Conservation (phyloP, 23 tunicate genomes). For the Halocynthia aurantium region DNA sequence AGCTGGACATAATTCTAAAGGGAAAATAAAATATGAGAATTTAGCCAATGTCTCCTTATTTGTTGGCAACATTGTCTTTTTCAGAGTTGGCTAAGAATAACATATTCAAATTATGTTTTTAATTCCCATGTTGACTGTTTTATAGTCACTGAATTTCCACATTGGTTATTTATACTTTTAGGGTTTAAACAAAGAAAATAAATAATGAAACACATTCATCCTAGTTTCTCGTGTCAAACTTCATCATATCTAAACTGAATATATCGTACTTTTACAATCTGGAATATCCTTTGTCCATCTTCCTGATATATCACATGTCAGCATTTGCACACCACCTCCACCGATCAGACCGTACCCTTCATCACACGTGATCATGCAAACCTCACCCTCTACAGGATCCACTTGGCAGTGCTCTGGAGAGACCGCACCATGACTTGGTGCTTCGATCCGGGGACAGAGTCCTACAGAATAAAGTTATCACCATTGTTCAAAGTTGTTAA, state of each 20-base stretch:
- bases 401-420: constrained; percentile 3
- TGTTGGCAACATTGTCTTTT: too few relatives aligned
- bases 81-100: too few relatives aligned
- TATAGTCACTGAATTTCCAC: too few relatives aligned
- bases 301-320: constrained; percentile 42
- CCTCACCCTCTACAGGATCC: constrained; percentile 21
- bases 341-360: constrained; percentile 27
- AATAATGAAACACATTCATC: too few relatives aligned
- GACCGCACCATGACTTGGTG: constrained; percentile 14
- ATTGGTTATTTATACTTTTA: too few relatives aligned
- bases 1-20: constrained; percentile 2
- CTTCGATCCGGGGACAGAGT: not conserved
- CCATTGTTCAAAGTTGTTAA: not conserved
- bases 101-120: too few relatives aligned
- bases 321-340: constrained; percentile 21
- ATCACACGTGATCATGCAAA: constrained; percentile 3
- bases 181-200: too few relatives aligned
- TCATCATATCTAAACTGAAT: too few relatives aligned
- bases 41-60: too few relatives aligned
- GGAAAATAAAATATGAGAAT: too few relatives aligned
- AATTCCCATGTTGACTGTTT: too few relatives aligned
- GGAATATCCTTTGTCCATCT: constrained; percentile 26
- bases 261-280: constrained; percentile 28
- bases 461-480: constrained; percentile 1
- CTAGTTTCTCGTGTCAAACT: too few relatives aligned